Evolutionary conservation across 2,888 invertebrate species (phyloP), one percentile per base, ranked within the genome.

Genomic region (Onchidella celtica): DNA sequence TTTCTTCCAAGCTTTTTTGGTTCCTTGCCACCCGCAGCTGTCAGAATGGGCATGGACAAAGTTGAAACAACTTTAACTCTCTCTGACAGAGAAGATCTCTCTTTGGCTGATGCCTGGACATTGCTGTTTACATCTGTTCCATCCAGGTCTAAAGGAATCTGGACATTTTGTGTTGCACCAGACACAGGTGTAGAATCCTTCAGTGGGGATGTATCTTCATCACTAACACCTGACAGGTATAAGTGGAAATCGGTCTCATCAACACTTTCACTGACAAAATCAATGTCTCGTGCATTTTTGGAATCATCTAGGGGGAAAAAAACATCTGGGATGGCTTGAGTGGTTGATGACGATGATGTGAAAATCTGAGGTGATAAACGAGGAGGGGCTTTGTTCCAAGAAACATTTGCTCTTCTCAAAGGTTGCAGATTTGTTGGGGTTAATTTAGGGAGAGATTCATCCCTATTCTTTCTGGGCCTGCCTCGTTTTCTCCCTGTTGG

Each of bases 181-280:
- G 57, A 66, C 34, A 3, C 36, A 11, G 3, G 17, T 1, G 4
- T 4, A 66, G 36, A 34, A 11, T 69, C 70, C 38, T 79, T 79
- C 24, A 11, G 32, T 32, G 81, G 69, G 1, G 81, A 74, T 27
- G 36, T 21, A 11, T 81, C 81, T 47, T 81, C 81, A 17, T 81
- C 81, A 27, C 79, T 79, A 34, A 79, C 70, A 47, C 76, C 81
- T 27, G 81, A 81, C 38, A 76, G 57, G 38, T 81, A 81, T 21
- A 81, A 29, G 21, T 81, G 81, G 38, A 76, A 61, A 36, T 81
- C 76, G 29, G 81, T 40, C 4, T 81, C 81, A 63, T 81, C 81
- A 9, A 81, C 81, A 63, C 47, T 70, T 47, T 81, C 81, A 76
- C 4, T 32, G 11, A 76, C 76, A 63, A 76, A 38, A 0, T 76